A percentile compares a stretch with the other conserved stretches of the same genome.
Evolutionary conservation across 2,113 vertebrate species (phyloP).

Genomic region (Nycticorax nycticorax): DNA sequence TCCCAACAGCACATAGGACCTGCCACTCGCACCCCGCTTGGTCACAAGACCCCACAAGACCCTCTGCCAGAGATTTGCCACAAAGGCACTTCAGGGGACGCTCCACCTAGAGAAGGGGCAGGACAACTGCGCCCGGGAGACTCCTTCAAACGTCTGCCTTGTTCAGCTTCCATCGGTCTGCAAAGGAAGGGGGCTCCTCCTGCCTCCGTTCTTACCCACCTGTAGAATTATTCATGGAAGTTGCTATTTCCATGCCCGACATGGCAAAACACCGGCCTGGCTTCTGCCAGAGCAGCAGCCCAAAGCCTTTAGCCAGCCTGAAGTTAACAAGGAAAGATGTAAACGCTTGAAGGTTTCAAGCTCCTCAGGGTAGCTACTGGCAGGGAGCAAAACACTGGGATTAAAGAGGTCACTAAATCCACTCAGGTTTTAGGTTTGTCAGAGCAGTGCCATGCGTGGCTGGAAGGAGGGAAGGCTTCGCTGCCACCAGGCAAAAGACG

Average conservation of each 20-base stretch:
- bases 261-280: accelerated
- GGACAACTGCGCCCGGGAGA: background rate
- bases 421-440: background rate
- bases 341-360: background rate
- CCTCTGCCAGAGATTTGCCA: too few relatives aligned
- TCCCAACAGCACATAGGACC: accelerated
- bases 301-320: background rate
- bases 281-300: background rate
- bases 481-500: background rate
- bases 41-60: background rate
- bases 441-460: background rate
- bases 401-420: background rate
- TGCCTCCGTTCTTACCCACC: background rate
- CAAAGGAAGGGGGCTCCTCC: background rate
- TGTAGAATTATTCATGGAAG: background rate
- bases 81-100: background rate
- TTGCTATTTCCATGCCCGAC: background rate
- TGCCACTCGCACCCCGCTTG: accelerated
- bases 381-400: background rate
- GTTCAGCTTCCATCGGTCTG: background rate
- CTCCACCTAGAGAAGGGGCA: background rate
- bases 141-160: background rate
- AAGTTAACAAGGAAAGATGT: background rate
- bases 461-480: background rate
- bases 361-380: background rate